These are phyloP conservation scores for Hippopotamyrus pictus DNA, from an alignment of 2,797 vertebrate species.

Conservation along the genomic window DNA sequence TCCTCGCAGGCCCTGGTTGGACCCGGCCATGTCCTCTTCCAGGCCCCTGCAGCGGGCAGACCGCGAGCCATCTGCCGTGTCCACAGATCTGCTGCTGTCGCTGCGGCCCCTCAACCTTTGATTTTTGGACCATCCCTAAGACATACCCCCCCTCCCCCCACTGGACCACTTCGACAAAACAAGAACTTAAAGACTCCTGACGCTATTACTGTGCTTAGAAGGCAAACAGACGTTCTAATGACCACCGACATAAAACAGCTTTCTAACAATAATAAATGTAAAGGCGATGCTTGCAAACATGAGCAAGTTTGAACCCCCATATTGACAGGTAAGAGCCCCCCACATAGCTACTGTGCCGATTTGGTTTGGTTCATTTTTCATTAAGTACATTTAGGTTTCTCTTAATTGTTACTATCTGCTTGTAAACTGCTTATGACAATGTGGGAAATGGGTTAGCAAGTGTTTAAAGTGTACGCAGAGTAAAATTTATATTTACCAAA, in stretches of 20 bases:
- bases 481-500: not conserved
- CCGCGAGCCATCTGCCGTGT: not conserved
- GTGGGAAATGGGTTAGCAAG: not conserved
- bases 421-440: not conserved
- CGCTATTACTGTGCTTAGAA: not conserved
- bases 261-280: not conserved
- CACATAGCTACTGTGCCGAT: not conserved
- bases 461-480: not conserved
- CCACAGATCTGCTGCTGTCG: not conserved
- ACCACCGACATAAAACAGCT: not conserved
- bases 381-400: not conserved
- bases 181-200: not conserved
- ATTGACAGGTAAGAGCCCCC: not conserved
- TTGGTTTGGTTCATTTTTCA: not conserved
- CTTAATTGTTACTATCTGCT: not conserved
- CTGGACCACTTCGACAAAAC: not conserved
- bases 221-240: not conserved
- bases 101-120: not conserved
- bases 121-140: not conserved
- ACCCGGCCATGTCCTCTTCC: constrained; percentile 42
- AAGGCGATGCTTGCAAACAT: not conserved
- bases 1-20: constrained; percentile 55
- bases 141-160: not conserved
- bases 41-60: not conserved
- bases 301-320: not conserved